Evolutionary conservation across 2,888 invertebrate species (phyloP).

Genomic region (Papilio elwesi): DNA sequence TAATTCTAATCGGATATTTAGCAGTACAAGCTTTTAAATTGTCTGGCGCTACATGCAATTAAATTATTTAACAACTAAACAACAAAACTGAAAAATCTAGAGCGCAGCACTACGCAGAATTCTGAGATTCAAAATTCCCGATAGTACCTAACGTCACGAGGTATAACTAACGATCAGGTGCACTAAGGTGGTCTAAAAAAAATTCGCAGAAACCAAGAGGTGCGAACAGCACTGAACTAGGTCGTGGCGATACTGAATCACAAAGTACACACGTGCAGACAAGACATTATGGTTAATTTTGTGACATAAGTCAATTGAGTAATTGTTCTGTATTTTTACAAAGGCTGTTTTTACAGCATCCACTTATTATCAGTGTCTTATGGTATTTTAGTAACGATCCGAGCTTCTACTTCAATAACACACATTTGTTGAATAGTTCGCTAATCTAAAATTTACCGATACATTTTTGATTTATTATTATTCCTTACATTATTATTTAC

Average conservation of each 20-base stretch:
- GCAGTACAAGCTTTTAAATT: no score
- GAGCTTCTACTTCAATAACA: not conserved
- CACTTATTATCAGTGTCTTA: conserved; percentile 20
- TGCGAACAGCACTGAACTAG: conserved; percentile 66
- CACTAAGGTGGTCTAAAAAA: conserved; percentile 7
- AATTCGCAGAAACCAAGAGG: conserved; percentile 59
- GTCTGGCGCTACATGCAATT: no score
- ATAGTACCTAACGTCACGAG: not conserved
- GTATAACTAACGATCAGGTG: not conserved
- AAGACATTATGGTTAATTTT: conserved; percentile 37
- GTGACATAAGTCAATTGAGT: conserved; percentile 36
- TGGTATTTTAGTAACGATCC: conserved; percentile 14
- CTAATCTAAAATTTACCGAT: no score
- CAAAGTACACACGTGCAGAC: conserved; percentile 48
- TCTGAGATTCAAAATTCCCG: not conserved
- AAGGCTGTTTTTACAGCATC: not conserved
- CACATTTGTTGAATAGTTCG: not conserved
- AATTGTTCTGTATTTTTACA: conserved; percentile 22
- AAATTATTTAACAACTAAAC: no score
- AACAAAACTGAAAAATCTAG: no score
- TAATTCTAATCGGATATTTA: no score
- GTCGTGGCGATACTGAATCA: conserved; percentile 64
- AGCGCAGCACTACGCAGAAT: no score
- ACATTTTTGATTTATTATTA: no score
- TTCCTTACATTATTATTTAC: no score